phyloP scores from a whole-genome alignment of 2,113 vertebrate species.

The Hyperoodon ampullatus region DNA sequence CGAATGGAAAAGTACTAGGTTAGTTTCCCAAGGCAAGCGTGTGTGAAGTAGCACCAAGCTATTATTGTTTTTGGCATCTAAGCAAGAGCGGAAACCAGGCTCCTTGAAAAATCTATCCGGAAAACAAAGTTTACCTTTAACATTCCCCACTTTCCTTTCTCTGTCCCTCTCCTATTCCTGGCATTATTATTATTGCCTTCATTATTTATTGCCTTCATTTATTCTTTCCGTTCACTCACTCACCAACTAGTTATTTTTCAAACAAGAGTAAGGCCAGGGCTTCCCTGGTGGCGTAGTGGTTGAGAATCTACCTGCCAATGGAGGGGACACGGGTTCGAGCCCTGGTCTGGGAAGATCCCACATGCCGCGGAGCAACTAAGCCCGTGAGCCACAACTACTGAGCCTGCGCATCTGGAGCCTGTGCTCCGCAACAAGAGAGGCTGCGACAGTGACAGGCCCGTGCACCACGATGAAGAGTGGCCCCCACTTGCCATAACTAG shows the following conservation, averaged over 20 bases:
- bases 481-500: too few relatives aligned
- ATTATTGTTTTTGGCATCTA: background rate
- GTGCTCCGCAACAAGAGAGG: too few relatives aligned
- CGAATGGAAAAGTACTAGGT: background rate
- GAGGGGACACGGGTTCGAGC: too few relatives aligned
- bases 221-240: background rate
- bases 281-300: too few relatives aligned
- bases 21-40: background rate
- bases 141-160: background rate
- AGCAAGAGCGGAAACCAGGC: background rate
- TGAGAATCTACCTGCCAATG: too few relatives aligned
- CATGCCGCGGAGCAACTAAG: too few relatives aligned
- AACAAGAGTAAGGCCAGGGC: background rate
- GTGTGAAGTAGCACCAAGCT: background rate
- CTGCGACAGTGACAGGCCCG: too few relatives aligned
- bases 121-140: background rate
- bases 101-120: background rate
- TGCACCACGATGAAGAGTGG: too few relatives aligned
- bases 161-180: background rate
- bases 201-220: slow-evolving; percentile 6
- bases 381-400: too few relatives aligned
- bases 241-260: background rate
- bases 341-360: too few relatives aligned
- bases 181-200: background rate
- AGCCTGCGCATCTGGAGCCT: too few relatives aligned